Conservation (phyloP, 2,797 vertebrate species). For the Enteromius trimaculatus region DNA sequence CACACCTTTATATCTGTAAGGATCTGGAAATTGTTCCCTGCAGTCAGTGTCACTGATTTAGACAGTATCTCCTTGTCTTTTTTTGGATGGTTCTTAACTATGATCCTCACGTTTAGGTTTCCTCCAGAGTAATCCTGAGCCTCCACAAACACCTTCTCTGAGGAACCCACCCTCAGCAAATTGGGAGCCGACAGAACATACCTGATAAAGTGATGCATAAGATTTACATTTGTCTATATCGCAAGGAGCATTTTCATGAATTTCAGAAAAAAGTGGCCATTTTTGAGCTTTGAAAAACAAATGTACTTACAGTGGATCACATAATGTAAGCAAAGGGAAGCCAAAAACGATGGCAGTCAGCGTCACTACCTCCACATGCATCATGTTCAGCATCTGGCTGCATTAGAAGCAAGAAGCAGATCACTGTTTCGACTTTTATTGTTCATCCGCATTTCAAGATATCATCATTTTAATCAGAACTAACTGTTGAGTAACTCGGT, state of each 20-base stretch:
- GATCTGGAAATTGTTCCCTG: slow-evolving; percentile 33
- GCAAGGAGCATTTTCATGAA: not conserved
- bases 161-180: slow-evolving; percentile 58
- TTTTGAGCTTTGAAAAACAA: not conserved
- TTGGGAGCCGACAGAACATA: slow-evolving; percentile 58
- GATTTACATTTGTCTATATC: not conserved
- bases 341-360: slow-evolving; percentile 29
- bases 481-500: slow-evolving; percentile 17
- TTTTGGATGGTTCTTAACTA: slow-evolving; percentile 44
- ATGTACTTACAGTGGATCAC: slow-evolving; percentile 52
- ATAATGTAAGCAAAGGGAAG: slow-evolving; percentile 40
- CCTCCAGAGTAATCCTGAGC: slow-evolving; percentile 54
- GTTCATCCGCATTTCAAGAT: not conserved
- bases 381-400: slow-evolving; percentile 1
- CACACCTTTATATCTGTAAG: slow-evolving; percentile 46
- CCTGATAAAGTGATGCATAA: not conserved
- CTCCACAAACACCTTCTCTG: slow-evolving; percentile 62
- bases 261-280: not conserved
- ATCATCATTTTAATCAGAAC: not conserved
- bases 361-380: slow-evolving; percentile 30
- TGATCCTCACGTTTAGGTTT: slow-evolving; percentile 33
- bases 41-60: slow-evolving; percentile 14
- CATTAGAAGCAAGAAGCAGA: not conserved
- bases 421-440: not conserved
- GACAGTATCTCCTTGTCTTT: slow-evolving; percentile 20